phyloP scores from a whole-genome alignment of 2,888 invertebrate species.

The Philopedon plagiatum region DNA sequence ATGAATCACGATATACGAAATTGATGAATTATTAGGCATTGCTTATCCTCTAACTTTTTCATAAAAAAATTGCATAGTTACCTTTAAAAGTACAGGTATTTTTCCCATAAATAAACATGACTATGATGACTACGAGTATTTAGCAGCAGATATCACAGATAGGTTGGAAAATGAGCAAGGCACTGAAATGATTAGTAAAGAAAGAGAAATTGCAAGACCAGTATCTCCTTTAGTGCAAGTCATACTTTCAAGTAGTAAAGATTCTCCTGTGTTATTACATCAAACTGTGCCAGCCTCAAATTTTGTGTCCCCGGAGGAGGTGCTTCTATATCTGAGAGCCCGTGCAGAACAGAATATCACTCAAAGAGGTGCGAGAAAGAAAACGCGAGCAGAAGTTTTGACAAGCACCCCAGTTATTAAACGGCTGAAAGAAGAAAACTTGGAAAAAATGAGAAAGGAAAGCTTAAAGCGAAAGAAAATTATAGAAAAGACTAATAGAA shows the following conservation, averaged over 20 bases:
- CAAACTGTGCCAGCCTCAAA: background rate
- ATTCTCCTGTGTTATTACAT: background rate
- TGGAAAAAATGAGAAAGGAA: background rate
- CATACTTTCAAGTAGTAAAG: background rate
- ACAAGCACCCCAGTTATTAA: background rate
- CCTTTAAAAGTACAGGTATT: constrained; percentile 5
- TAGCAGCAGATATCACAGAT: constrained; percentile 16
- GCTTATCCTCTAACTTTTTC: background rate
- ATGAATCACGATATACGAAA: constrained; percentile 17
- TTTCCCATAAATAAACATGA: constrained; percentile 5
- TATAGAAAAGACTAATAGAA: background rate
- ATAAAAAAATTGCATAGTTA: constrained; percentile 3
- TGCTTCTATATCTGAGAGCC: constrained; percentile 7
- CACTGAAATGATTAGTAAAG: background rate
- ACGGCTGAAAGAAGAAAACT: background rate
- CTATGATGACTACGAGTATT: constrained; percentile 5
- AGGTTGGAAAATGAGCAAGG: background rate
- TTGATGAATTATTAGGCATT: constrained; percentile 7
- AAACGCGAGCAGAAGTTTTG: background rate
- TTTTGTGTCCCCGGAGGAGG: background rate
- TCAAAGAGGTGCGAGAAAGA: background rate
- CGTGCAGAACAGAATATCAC: background rate
- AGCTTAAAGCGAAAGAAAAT: background rate
- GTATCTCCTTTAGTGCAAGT: background rate
- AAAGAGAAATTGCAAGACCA: constrained; percentile 6